Evolutionary conservation across 2,888 invertebrate genomes (phyloP).

Genomic region (Theodoxus fluviatilis): DNA sequence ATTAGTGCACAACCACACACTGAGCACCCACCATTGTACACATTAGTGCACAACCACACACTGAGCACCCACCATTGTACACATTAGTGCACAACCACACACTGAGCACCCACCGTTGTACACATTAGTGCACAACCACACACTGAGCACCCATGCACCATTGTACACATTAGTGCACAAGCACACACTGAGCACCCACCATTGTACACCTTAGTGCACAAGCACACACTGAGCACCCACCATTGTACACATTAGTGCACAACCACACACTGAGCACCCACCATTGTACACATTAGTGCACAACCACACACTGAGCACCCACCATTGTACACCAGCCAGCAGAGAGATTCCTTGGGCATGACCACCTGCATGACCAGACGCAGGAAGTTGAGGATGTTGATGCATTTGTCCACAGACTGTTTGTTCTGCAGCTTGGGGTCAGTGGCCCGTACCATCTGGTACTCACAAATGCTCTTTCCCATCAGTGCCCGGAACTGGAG

Average conservation of each 20-base stretch:
- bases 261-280: neutral
- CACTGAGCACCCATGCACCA: too few species aligned
- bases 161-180: neutral
- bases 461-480: constrained; percentile 63
- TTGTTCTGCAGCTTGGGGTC: constrained; percentile 63
- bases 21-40: too few species aligned
- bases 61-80: too few species aligned
- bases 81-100: too few species aligned
- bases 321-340: constrained; percentile 66
- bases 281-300: neutral
- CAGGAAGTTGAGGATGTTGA: constrained; percentile 57
- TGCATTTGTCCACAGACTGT: constrained; percentile 57
- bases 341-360: constrained; percentile 60
- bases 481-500: constrained; percentile 64
- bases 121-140: too few species aligned
- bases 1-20: too few species aligned
- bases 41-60: too few species aligned
- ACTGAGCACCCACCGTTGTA: too few species aligned
- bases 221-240: neutral
- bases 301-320: constrained; percentile 27
- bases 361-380: constrained; percentile 61
- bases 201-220: neutral
- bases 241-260: neutral
- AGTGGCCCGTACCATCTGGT: constrained; percentile 51
- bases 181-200: neutral